Percentiles rank a stretch among this genome's conserved stretches.
Evolutionary conservation across 2,888 invertebrate genomes (phyloP).

Genomic region (Agrochola lota): DNA sequence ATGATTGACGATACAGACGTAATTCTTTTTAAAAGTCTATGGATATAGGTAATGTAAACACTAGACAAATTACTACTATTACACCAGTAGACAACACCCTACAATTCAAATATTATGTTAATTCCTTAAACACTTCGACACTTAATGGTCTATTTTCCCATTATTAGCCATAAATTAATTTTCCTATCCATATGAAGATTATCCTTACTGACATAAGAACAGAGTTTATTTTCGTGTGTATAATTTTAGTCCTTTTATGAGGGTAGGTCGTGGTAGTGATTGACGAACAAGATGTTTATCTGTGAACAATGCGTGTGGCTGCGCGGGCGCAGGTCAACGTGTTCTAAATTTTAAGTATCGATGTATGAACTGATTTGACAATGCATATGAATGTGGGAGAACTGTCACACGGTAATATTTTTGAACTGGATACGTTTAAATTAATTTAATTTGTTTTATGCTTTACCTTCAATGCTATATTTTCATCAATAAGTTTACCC

Average conservation of each 20-base stretch:
- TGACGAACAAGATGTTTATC: slow-evolving; percentile 86
- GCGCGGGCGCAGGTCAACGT: slow-evolving; percentile 69
- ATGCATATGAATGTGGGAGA: slow-evolving; percentile 70
- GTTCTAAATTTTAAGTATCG: slow-evolving; percentile 76
- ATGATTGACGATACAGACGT: background rate
- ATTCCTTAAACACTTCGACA: slow-evolving; percentile 72
- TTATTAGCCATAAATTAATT: slow-evolving; percentile 72
- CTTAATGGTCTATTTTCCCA: slow-evolving; percentile 75
- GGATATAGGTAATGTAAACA: slow-evolving; percentile 21
- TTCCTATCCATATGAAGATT: slow-evolving; percentile 13
- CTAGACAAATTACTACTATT: slow-evolving; percentile 24
- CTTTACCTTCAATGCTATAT: background rate
- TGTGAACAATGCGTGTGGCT: slow-evolving; percentile 86
- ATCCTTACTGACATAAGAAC: slow-evolving; percentile 10
- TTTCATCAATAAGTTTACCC: background rate
- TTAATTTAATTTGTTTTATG: background rate
- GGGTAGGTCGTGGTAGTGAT: slow-evolving; percentile 79
- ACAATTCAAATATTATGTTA: slow-evolving; percentile 75
- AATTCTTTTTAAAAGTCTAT: background rate
- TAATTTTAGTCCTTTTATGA: slow-evolving; percentile 57
- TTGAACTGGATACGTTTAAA: background rate
- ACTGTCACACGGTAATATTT: slow-evolving; percentile 59
- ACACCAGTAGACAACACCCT: slow-evolving; percentile 61
- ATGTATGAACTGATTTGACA: slow-evolving; percentile 74
- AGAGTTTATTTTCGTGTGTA: slow-evolving; percentile 35